phyloP scores from a whole-genome alignment of 37 sponge, comb jelly and placozoan genomes.

The Haliclona indistincta region DNA sequence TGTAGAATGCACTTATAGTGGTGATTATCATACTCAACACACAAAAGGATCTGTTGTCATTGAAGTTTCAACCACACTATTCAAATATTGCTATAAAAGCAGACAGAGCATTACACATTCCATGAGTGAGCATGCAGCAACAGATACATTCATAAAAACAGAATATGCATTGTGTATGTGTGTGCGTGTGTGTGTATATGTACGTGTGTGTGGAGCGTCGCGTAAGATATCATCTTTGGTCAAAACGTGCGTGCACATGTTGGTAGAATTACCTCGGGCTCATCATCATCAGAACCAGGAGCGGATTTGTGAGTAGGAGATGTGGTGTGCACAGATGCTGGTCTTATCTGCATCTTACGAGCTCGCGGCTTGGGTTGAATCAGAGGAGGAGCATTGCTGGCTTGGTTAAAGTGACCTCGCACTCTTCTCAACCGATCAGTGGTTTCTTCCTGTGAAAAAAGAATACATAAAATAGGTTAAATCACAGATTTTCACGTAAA shows the following conservation, averaged over 20 bases:
- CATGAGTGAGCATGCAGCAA: conserved; percentile 3
- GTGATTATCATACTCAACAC: too few species aligned
- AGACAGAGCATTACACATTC: too few species aligned
- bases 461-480: neutral
- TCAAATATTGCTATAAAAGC: too few species aligned
- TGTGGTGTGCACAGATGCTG: neutral
- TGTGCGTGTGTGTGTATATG: conserved; percentile 18
- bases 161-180: too few species aligned
- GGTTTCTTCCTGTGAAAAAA: neutral
- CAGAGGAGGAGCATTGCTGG: neutral
- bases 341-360: neutral
- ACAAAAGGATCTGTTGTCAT: too few species aligned
- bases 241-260: too few species aligned
- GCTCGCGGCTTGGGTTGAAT: neutral
- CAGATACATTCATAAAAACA: neutral
- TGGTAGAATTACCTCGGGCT: too few species aligned
- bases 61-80: too few species aligned
- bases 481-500: neutral
- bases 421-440: neutral
- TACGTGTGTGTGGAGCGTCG: conserved; percentile 1
- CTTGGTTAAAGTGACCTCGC: neutral
- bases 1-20: too few species aligned
- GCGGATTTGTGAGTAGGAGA: too few species aligned
- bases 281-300: too few species aligned
- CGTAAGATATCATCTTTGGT: neutral